Conservation (phyloP, 2,113 vertebrate genomes). For the Pandion haliaetus region DNA sequence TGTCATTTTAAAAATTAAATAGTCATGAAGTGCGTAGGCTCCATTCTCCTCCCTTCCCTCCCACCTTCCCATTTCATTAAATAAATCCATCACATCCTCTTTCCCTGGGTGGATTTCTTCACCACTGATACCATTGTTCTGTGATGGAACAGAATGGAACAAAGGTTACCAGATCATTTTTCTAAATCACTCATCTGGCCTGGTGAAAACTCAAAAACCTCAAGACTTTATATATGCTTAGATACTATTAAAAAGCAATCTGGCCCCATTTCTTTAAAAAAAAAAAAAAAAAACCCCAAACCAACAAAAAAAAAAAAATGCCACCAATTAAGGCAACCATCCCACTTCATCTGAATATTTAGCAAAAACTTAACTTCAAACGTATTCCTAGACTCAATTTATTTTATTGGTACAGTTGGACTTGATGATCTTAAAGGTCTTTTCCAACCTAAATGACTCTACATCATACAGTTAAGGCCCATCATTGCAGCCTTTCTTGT, state of each 20-base stretch:
- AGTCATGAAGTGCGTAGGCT: background rate
- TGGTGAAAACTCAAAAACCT: background rate
- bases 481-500: background rate
- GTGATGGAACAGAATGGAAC: background rate
- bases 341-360: background rate
- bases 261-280: background rate
- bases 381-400: background rate
- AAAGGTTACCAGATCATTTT: slow-evolving; percentile 4
- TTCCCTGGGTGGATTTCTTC: background rate
- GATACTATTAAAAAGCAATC: background rate
- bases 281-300: too few species aligned
- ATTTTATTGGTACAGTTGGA: background rate
- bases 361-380: background rate
- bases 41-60: background rate
- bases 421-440: too few species aligned
- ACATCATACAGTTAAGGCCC: background rate
- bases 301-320: background rate
- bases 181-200: background rate
- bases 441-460: too few species aligned
- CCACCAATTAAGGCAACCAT: background rate
- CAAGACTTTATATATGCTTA: background rate
- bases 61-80: background rate
- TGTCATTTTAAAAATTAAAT: background rate
- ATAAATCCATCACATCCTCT: background rate
- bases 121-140: slow-evolving; percentile 20